A percentile compares a stretch with the other conserved stretches of the same genome.
These are phyloP conservation scores for Neodiprion lecontei DNA, from an alignment of 1,140 invertebrate genomes.

Conservation along the genomic window DNA sequence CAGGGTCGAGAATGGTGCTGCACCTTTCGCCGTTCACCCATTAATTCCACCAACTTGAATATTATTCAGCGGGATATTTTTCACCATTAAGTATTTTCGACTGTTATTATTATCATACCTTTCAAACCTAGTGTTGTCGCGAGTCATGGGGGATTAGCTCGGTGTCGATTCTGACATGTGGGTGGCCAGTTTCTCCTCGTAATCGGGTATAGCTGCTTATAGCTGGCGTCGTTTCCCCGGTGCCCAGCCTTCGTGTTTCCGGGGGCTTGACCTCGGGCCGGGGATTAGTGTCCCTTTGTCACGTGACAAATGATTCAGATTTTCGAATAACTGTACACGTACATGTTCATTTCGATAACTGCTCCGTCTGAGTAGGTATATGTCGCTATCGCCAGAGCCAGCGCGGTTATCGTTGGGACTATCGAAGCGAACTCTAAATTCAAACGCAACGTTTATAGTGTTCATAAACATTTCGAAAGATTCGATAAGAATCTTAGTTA, in stretches of 20 bases:
- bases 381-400: background rate
- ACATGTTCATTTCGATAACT: background rate
- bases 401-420: background rate
- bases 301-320: background rate
- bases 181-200: too few relatives aligned
- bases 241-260: background rate
- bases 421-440: background rate
- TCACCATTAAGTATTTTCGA: too few relatives aligned
- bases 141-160: too few relatives aligned
- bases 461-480: slow-evolving; percentile 5
- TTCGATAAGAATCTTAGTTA: background rate
- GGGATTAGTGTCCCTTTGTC: background rate
- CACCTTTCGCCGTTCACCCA: too few relatives aligned
- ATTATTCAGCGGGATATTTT: too few relatives aligned
- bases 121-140: too few relatives aligned
- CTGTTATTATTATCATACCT: too few relatives aligned
- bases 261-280: background rate
- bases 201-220: too few relatives aligned
- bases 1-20: too few relatives aligned
- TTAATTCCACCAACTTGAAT: too few relatives aligned
- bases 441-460: background rate
- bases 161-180: too few relatives aligned
- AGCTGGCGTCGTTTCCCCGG: too few relatives aligned
- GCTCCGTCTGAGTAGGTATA: background rate
- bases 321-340: background rate